Percentiles rank a stretch among this genome's conserved stretches.
These are phyloP conservation scores for Griposia aprilina DNA, from an alignment of 2,888 invertebrate genomes.

Conservation along the genomic window DNA sequence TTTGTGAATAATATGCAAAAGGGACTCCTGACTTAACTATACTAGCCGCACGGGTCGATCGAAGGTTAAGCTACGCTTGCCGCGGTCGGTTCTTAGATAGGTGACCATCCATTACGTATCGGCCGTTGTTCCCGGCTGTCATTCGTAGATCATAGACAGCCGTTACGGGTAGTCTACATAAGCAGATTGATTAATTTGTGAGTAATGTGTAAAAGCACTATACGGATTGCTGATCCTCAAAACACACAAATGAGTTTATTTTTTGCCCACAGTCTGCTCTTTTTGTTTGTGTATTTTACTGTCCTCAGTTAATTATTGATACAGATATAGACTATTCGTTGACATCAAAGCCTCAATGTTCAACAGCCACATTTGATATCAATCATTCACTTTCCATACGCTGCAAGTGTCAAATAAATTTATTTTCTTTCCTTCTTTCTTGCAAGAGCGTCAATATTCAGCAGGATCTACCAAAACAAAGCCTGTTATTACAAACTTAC, in stretches of 20 bases:
- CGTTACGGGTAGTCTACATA: neutral
- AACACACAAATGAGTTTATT: neutral
- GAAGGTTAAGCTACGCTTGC: no score
- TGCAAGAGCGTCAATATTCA: constrained; percentile 4
- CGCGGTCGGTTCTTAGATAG: no score
- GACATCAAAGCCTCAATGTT: neutral
- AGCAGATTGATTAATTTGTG: no score
- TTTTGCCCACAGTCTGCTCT: neutral
- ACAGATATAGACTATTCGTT: neutral
- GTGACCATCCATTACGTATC: no score
- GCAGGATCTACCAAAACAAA: constrained; percentile 4
- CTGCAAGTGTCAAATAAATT: no score
- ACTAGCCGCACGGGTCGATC: no score
- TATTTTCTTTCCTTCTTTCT: no score
- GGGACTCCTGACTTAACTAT: neutral
- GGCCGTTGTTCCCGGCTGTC: no score
- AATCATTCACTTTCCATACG: no score
- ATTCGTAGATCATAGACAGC: no score
- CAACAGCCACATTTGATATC: neutral
- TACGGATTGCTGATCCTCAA: no score
- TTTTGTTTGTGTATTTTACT: neutral
- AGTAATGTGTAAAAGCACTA: neutral
- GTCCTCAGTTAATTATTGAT: neutral
- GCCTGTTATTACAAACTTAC: neutral
- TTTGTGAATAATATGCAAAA: neutral